Base-by-base conservation (phyloP, 2,797 vertebrate species). In the Chiroxiphia lanceolata region DNA sequence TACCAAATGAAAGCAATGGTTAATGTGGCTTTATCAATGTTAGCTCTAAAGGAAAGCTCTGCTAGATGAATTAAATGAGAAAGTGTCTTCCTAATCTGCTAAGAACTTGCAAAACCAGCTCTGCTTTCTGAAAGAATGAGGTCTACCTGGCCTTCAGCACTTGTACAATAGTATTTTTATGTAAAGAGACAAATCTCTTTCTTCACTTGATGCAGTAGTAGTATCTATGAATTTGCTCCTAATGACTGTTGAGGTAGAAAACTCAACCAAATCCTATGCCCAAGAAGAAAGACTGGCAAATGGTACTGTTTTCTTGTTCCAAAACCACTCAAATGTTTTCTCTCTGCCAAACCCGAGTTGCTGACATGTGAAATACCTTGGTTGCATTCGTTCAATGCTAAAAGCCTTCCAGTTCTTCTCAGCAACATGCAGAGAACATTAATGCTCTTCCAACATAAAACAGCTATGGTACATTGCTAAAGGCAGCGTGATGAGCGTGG, bases 341-440 rank as follows among this genome's bases (percentile, higher is more conserved):
- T 80, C 48, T 80, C 61, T 93, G 82, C 81, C 81, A 94, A 71
- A 38, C 10, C 17, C 42, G 42, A 48, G 57, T 1, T 90, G 63
- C 80, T 90, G 72, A 86, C 51, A 72, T 9, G 42, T 75, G 53
- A 87, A 87, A 85, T 61, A 89, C 57, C 57, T 92, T 87, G n/a
- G 33, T 80, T 91, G 42, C 65, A 34, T 51, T 68, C 27, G 75
- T 29, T 85, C 76, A 75, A 23, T 11, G 13, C 53, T 90, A 83
- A 92, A 90, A 94, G 88, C 83, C 44, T 95, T 95, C 91, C 61
- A 87, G 79, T 61, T 93, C 70, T 78, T 81, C 78, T 71, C 82
- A 85, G 82, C 78, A 80, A 67, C 84, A 77, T 8, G 34, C 48
- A 80, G 60, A 91, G 84, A 89, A 74, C 92, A 61, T 87, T 71